Base-by-base conservation (phyloP, 2,888 invertebrate genomes). In the Mythimna pallens region DNA sequence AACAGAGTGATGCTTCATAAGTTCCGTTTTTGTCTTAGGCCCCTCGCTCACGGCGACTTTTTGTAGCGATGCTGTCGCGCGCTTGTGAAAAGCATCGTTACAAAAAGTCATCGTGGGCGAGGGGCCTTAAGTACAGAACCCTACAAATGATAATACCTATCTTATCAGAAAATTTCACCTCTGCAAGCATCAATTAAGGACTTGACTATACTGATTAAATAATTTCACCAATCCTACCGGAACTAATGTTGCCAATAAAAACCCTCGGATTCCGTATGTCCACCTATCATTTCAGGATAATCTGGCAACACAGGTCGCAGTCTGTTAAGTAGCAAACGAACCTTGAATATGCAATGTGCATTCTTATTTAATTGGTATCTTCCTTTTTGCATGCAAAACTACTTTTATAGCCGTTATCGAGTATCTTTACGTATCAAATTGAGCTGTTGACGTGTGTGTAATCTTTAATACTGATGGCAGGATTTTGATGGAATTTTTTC, bases 361-460 rank as follows among this genome's bases (percentile, higher is more conserved):
- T 71, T 55, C 54, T 82, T 80, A 73, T 66, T 69, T 84, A 86
- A 85, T 87, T 87, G 78, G 54, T 20, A n/a, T 72, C 71, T 82
- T 83, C 86, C 84, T 55, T 82, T 84, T 69, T 67, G 54, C 63
- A 76, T 67, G 76, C 63, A 52, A 82, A 85, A 83, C 80, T 77
- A 72, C 50, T 62, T 65, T 79, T 63, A 74, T 74, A 50, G 59
- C 36, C 36, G 70, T 73, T 81, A 82, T 79, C 71, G 30, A 5
- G 25, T 73, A 73, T 74, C 73, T 83, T 61, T 67, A 72, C 30
- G 65, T 70, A 70, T 81, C 66, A 71, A 78, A 83, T 83, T 71
- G 65, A 70, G 30, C 34, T 64, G 68, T 70, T 65, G 69, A 67
- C 68, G 68, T 77, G 65, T 70, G 52, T 55, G 62, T 55, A 72